Evolutionary conservation across 2,797 vertebrate species (phyloP), one percentile per base, ranked within the genome.

Genomic region (Coendou prehensilis): DNA sequence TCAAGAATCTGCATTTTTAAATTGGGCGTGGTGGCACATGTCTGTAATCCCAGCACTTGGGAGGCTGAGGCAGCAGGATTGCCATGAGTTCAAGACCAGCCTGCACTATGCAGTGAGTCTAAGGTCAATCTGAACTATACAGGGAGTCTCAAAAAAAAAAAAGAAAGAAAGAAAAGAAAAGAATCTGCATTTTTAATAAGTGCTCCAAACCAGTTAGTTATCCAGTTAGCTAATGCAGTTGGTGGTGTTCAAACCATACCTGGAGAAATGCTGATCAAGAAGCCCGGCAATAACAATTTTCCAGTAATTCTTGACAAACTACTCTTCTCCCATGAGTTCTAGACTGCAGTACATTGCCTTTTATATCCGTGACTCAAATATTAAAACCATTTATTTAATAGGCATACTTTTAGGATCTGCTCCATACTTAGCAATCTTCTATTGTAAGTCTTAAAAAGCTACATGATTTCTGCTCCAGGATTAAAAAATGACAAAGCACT

Each of bases 291-390:
- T 61, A 91, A 20, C 47, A 33, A 76, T 89, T 89, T 86, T 81
- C 78, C 37, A 90, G 9, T 61, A 78, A n/a, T 89, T 90, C 83
- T 92, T 92, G 89, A 90, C 57, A 90, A 93, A 91, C 14, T 63
- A 85, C 20, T 82, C 33, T 86, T 78, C 47, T 18, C 15, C 26
- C 47, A 18, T 52, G 45, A 78, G 47, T 78, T 28, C 47, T 30
- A 52, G 63, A 83, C 50, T 9, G n/a, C 22, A 87, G 28, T 50
- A 41, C 37, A 73, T 91, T 95, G 96, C 30, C 88, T 71, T 89
- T 94, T 76, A 93, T 2, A 84, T 23, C 45, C 14, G 47, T 11
- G 23, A 47, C 10, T 75, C 71, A 73, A 89, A 81, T 83, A 83
- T 56, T 56, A 59, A 95, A 96, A 54, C 30, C 8, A 56, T 47